Evolutionary conservation across 1,140 invertebrate genomes (phyloP).

Genomic region (Formica selysi): DNA sequence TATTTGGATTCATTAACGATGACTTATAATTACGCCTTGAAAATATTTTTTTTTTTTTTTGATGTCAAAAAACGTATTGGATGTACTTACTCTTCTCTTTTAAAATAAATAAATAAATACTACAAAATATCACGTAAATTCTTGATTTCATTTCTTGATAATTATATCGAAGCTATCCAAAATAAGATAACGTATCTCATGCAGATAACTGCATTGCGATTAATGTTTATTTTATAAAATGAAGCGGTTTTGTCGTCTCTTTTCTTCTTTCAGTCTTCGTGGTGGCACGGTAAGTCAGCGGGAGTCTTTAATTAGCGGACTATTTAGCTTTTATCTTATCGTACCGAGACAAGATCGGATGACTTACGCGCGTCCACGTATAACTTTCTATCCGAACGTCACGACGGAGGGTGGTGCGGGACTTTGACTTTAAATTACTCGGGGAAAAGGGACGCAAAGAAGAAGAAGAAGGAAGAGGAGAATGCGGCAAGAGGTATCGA

Average conservation of each 20-base stretch:
- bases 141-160: conserved; percentile 15
- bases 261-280: conserved; percentile 54
- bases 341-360: conserved; percentile 57
- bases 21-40: background rate
- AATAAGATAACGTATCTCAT: conserved; percentile 14
- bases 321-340: conserved; percentile 75
- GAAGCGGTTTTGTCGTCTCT: background rate
- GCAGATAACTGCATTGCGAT: background rate
- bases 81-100: background rate
- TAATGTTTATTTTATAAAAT: conserved; percentile 24
- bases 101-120: conserved; percentile 11
- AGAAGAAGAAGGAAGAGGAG: background rate
- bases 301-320: conserved; percentile 74
- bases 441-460: background rate
- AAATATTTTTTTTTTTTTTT: background rate
- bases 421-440: conserved; percentile 63
- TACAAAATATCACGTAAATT: background rate
- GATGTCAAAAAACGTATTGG: background rate
- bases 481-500: conserved; percentile 28
- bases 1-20: conserved; percentile 8
- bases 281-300: conserved; percentile 41
- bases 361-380: conserved; percentile 61
- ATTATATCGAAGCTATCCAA: background rate
- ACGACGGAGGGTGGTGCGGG: background rate
- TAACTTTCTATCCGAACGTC: conserved; percentile 65